phyloP scores from a whole-genome alignment of 2,113 vertebrate species.

The Serranochromis macrocephalus region DNA sequence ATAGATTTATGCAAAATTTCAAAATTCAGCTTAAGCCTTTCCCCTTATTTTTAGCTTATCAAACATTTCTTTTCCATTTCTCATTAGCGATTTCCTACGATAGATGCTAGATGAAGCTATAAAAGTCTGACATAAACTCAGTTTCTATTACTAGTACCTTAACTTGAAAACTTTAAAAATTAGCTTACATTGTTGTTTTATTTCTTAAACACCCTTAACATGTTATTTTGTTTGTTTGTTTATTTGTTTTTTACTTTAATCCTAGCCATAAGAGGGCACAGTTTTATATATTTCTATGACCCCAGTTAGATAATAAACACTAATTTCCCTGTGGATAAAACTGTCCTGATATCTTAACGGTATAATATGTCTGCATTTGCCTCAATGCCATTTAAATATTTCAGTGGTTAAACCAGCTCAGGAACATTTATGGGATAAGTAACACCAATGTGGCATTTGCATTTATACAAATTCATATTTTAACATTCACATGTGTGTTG shows the following conservation, averaged over 20 bases:
- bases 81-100: background rate
- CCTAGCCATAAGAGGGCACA: background rate
- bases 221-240: background rate
- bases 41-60: background rate
- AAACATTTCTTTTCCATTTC: background rate
- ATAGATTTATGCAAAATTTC: background rate
- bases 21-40: background rate
- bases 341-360: background rate
- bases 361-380: background rate
- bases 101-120: background rate
- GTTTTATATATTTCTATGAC: background rate
- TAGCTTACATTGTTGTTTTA: background rate
- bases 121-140: background rate
- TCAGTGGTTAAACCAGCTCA: background rate
- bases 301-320: background rate
- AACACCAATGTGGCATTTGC: background rate
- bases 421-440: background rate
- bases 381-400: constrained; percentile 18
- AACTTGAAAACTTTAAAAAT: background rate
- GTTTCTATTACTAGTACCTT: background rate
- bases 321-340: constrained; percentile 3
- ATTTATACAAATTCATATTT: background rate
- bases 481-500: background rate
- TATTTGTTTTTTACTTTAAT: background rate
- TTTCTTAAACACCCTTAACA: background rate